Evolutionary conservation across 2,113 vertebrate species (phyloP), one percentile per base, ranked within the genome.

Genomic region (Procavia capensis): DNA sequence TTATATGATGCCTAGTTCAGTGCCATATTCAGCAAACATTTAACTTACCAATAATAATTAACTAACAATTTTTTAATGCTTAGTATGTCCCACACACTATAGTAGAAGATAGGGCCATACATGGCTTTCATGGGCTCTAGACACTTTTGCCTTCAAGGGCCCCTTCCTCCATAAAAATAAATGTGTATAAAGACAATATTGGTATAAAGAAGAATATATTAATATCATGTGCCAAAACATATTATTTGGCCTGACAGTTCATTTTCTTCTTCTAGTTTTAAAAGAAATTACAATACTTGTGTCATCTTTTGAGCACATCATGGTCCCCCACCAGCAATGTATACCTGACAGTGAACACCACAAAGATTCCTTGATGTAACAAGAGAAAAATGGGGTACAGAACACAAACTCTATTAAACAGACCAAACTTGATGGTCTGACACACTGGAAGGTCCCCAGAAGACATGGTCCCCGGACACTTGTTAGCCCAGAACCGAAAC

Each of bases 241-340:
- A 90, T 87, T 61, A 22, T 78, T 88, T 13, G 31, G 54, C 14
- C 68, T 75, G 66, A 43, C 72, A 82, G 17, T 39, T 24, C 84
- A 22, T 27, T 61, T 61, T 74, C 43, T 87, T 47, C n/a, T 78
- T 70, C 27, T 39, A 9, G 85, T 80, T 70, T 59, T 59, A 39
- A 90, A 85, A 80, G 29, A 80, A 81, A 79, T 68, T 47, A 78
- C 85, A 95, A 74, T 72, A 22, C 39, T 85, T 57, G 72, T 19
- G 10, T 29, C 25, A 68, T 36, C 7, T 79, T 27, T 75, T 47
- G 36, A 89, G 76, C 84, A 19, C 54, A 43, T 1, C 43, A 31
- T 39, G 14, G 2, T 64, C 63, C 27, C 45, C n/a, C n/a, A n/a
- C n/a, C n/a, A n/a, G n/a, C n/a, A n/a, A n/a, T n/a, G n/a, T n/a